Base-by-base conservation (phyloP, 1,140 invertebrate genomes). In the Bombus pascuorum region DNA sequence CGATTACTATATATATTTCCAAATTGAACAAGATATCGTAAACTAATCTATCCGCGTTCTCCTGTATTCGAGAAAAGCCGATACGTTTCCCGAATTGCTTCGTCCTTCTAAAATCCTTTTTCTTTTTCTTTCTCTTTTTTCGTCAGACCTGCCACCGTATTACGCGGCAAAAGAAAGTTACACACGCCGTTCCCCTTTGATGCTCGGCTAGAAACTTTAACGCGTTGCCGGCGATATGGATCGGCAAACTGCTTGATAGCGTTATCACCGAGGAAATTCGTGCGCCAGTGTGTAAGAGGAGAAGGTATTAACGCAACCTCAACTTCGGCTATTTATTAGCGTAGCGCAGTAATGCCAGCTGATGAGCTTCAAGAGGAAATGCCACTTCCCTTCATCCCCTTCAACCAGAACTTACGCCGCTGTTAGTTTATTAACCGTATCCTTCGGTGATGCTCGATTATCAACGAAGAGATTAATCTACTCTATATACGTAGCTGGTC, bases 241-340 rank as follows among this genome's bases (percentile, higher is more conserved):
- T 80, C 75, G 66, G 47, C 83, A 37, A 70, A 80, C 76, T 72
- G 76, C 15, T 47, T 79, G 66, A 79, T 79, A 72, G 68, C 82
- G 13, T 53, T 79, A 84, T 84, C 83, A 72, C 44, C 66, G 37
- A 44, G 53, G 76, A 80, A 62, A 80, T 79, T 84, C 68, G 53
- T 34, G 75, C 66, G 57, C 42, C 39, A 37, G 53, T 39, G 76
- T 77, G 53, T 57, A 57, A 84, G 82, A 70, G 62, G 83, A 79
- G 66, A 62, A 71, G 75, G 76, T 79, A 84, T 84, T 71, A 79
- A 84, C 68, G 83, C 76, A 80, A 79, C 66, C 83, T 72, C 76
- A 84, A 84, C 83, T 84, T 84, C 32, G 76, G 83, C 76, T 84
- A 84, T 84, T 79, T 80, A 84, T 84, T 84, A 84, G 76, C 76